Percentiles rank a stretch among this genome's conserved stretches.
Evolutionary conservation across 2,113 vertebrate species (phyloP).

Genomic region (Cervus canadensis): DNA sequence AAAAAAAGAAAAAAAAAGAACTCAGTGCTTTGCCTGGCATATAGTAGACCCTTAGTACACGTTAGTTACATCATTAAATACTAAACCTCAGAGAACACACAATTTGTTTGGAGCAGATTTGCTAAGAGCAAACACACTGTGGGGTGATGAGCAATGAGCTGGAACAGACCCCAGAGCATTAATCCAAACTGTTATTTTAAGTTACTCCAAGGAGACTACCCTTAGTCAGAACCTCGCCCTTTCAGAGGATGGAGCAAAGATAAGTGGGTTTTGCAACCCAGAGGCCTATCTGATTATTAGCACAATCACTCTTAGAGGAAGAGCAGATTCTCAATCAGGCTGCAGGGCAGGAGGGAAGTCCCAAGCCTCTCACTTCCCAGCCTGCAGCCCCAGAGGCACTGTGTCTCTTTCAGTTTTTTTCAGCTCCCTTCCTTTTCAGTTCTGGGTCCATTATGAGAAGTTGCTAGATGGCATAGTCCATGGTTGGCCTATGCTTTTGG

Average conservation of each 20-base stretch:
- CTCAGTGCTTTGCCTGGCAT: background rate
- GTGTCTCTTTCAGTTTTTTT: background rate
- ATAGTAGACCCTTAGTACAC: background rate
- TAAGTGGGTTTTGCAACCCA: background rate
- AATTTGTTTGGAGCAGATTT: conserved; percentile 5
- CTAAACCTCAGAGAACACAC: background rate
- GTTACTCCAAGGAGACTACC: background rate
- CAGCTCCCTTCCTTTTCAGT: background rate
- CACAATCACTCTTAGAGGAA: background rate
- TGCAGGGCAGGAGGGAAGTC: conserved; percentile 5
- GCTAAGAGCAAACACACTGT: background rate
- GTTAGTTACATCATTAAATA: conserved; percentile 17
- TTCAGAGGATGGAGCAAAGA: background rate
- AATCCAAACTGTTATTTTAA: background rate
- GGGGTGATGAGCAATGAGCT: background rate
- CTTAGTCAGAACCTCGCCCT: background rate
- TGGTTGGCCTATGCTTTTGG: background rate
- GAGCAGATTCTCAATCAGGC: background rate
- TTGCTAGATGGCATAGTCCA: background rate
- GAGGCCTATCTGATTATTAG: background rate
- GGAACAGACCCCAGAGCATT: background rate
- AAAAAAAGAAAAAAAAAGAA: background rate
- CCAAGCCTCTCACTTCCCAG: background rate
- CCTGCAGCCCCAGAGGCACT: background rate
- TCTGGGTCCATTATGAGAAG: background rate